Base-by-base conservation (phyloP, 2,888 invertebrate genomes). In the Lasioglossum pauxillum region DNA sequence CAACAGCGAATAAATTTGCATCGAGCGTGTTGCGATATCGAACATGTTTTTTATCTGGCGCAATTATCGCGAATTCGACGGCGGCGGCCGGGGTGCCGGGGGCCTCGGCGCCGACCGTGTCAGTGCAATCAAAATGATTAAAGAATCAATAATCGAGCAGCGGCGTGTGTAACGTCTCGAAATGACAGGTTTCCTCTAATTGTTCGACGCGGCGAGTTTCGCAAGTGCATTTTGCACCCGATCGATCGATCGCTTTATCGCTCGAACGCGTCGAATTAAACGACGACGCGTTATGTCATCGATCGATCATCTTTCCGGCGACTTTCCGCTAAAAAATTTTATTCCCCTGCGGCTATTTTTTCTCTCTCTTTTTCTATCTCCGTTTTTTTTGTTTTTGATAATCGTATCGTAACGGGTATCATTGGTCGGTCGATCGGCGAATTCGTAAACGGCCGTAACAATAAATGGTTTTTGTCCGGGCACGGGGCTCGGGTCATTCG, bases 401-500 rank as follows among this genome's bases (percentile, higher is more conserved):
- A 69, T 38, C 35, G 69, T 69, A 89, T 87, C 84, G 69, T 14
- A 27, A 27, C 31, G 23, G 27, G 69, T 77, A 75, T 76, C 75
- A 75, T 75, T 67, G 57, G 57, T 81, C 72, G 49, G 53, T 64
- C 71, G 72, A 53, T 57, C 60, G 49, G 23, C 71, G 83, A 80
- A 74, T 82, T 84, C 76, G 79, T 76, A 83, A 85, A 84, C 83
- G 86, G 75, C 44, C 83, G 77, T 80, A 88, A 88, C 91, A 91
- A 91, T 91, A 91, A 91, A 89, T 82, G 89, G 90, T 91, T 91
- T 91, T 90, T 91, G 90, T 88, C 79, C 78, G 53, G 53, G 82
- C 79, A 81, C 83, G 86, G 78, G 78, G 82, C 84, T 81, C 83
- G 84, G 91, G 88, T 91, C 92, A 92, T 92, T 91, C 90, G 91